These are phyloP conservation scores for Sakesphorus luctuosus DNA, from an alignment of 2,113 vertebrate species.

Conservation along the genomic window DNA sequence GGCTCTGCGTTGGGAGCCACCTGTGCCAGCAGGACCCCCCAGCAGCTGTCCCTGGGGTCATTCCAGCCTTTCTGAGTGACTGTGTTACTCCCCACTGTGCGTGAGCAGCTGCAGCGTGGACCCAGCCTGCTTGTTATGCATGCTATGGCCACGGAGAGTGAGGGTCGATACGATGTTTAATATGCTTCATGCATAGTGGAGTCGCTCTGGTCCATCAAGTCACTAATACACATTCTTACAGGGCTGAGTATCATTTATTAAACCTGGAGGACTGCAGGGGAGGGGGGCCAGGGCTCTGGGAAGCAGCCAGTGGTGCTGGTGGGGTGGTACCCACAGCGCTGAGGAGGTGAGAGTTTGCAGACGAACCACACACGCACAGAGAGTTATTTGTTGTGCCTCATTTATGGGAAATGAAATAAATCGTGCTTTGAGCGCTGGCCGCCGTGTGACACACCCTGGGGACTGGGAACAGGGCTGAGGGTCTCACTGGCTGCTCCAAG, in stretches of 20 bases:
- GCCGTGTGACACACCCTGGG: not conserved
- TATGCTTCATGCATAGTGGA: not conserved
- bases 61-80: not conserved
- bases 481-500: not conserved
- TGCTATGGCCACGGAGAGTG: fast-evolving
- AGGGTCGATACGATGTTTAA: slow-evolving; percentile 5
- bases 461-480: not conserved
- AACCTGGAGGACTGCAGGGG: not conserved
- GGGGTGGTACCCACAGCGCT: not conserved
- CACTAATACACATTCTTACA: not conserved
- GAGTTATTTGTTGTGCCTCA: not conserved
- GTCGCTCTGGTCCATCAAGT: slow-evolving; percentile 40
- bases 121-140: not conserved
- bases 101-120: not conserved
- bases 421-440: fast-evolving
- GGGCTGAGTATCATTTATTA: slow-evolving; percentile 7
- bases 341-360: not conserved
- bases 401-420: not conserved
- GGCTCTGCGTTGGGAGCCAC: not conserved
- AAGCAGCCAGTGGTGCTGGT: not conserved
- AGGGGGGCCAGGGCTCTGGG: not conserved
- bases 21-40: not conserved
- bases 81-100: fast-evolving
- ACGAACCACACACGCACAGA: fast-evolving
- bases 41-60: not conserved